Base-by-base conservation (phyloP, 2,113 vertebrate genomes). In the Pomatorhinus ruficollis region DNA sequence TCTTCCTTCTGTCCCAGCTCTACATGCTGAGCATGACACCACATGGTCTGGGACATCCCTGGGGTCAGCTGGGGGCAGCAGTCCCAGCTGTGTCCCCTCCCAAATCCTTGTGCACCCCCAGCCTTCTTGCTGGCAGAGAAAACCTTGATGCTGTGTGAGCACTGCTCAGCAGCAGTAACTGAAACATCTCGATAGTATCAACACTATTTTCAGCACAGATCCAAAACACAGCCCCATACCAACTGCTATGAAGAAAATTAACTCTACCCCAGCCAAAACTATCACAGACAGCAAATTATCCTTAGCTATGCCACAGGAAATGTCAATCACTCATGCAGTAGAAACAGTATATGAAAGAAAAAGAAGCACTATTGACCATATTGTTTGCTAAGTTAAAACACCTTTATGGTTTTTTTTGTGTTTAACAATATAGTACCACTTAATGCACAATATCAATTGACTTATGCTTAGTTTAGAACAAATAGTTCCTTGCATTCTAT, bases 331-430 rank as follows among this genome's bases (percentile, higher is more conserved):
- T 69, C 18, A 4, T 6, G 2, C 22, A 59, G 14, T 37, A 66
- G n/a, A 91, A 95, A 59, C 5, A 56, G 23, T 23, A 33, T 22
- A 35, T 33, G 49, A 92, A 75, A 54, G 40, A 61, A 35, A 88
- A 76, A 69, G 6, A 16, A 47, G 1, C 3, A 24, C 2, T 53
- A 17, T 17, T 69, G 13, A 5, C 68, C 54, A 42, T n/a, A 64
- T 5, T 57, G 2, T 69, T 85, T 76, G 18, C 12, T 79, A 57
- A 85, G 16, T 7, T 39, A 68, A 80, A 87, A 59, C 5, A 4
- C 0, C 2, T 37, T 57, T 10, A 3, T 2, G 2, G 2, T 5
- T 49, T 49, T 45, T 57, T n/a, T 8, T 40, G 13, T 83, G 9
- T 66, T 83, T 54, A 70, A 60, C 30, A 71, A 37, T 9, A 31